Conservation (phyloP, 2,888 invertebrate genomes). For the Coronaproctus castanopsis region DNA sequence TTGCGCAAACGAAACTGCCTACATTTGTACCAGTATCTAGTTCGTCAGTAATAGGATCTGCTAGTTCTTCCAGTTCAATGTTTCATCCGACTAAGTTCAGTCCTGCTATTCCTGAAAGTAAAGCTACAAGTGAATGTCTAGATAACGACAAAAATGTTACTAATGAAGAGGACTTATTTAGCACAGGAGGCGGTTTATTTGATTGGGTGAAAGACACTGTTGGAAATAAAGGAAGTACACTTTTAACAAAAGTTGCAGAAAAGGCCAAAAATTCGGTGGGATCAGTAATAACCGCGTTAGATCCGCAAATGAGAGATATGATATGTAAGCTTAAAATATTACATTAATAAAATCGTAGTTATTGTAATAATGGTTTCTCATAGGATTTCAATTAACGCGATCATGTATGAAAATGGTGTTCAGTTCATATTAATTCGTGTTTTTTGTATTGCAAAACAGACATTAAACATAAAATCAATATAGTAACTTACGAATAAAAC, state of each 20-base stretch:
- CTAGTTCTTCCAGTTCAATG: neutral
- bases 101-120: slow-evolving; percentile 33
- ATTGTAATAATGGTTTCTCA: too few relatives aligned
- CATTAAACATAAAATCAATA: too few relatives aligned
- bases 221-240: slow-evolving; percentile 31
- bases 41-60: neutral
- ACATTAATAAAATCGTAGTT: too few relatives aligned
- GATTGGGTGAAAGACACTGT: slow-evolving; percentile 53
- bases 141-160: slow-evolving; percentile 30
- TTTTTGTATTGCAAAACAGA: too few relatives aligned
- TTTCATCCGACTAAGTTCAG: slow-evolving; percentile 22
- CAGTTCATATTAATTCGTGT: too few relatives aligned
- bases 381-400: too few relatives aligned
- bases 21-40: neutral
- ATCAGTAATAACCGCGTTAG: slow-evolving; percentile 65
- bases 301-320: slow-evolving; percentile 76
- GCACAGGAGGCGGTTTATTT: slow-evolving; percentile 27
- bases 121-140: slow-evolving; percentile 29
- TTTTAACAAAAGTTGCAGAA: slow-evolving; percentile 47
- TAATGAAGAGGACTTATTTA: slow-evolving; percentile 28
- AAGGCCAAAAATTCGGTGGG: slow-evolving; percentile 62
- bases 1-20: neutral
- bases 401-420: too few relatives aligned
- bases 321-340: slow-evolving; percentile 39
- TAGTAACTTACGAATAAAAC: too few relatives aligned